Conservation (phyloP, 1,140 invertebrate species). For the Drosophila hydei region DNA sequence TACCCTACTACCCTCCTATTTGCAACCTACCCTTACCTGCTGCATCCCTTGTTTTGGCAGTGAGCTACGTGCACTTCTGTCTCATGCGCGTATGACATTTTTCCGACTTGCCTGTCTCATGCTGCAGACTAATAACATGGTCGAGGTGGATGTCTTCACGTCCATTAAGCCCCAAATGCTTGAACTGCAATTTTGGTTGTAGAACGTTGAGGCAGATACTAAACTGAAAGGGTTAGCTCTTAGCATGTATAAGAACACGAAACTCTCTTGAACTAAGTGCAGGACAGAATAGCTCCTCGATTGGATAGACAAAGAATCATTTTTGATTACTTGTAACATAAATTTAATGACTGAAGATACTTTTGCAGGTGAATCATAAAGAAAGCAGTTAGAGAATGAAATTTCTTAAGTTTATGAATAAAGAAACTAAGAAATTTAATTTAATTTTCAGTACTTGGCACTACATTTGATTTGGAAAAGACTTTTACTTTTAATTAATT, state of each 20-base stretch:
- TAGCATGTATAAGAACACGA: background rate
- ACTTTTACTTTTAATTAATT: too few relatives aligned
- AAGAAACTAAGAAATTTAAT: too few relatives aligned
- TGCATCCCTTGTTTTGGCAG: background rate
- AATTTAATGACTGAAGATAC: too few relatives aligned
- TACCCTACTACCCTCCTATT: conserved; percentile 16
- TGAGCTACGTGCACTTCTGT: conserved; percentile 60
- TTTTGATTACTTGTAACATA: too few relatives aligned
- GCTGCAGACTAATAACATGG: conserved; percentile 22
- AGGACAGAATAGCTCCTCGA: background rate
- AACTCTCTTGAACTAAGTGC: background rate
- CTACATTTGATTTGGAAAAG: too few relatives aligned
- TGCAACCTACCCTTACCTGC: conserved; percentile 1
- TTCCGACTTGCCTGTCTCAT: conserved; percentile 11
- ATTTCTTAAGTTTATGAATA: too few relatives aligned
- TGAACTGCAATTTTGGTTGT: conserved; percentile 65
- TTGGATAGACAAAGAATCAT: too few relatives aligned
- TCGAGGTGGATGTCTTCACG: conserved; percentile 60
- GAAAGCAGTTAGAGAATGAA: too few relatives aligned
- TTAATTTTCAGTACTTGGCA: too few relatives aligned
- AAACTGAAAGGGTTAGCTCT: background rate
- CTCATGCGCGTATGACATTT: conserved; percentile 22
- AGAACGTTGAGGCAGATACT: conserved; percentile 44
- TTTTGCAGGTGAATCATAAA: too few relatives aligned
- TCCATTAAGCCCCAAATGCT: conserved; percentile 71